Evolutionary conservation across 2,113 vertebrate species (phyloP), one percentile per base, ranked within the genome.

Genomic region (Camelus bactrianus): DNA sequence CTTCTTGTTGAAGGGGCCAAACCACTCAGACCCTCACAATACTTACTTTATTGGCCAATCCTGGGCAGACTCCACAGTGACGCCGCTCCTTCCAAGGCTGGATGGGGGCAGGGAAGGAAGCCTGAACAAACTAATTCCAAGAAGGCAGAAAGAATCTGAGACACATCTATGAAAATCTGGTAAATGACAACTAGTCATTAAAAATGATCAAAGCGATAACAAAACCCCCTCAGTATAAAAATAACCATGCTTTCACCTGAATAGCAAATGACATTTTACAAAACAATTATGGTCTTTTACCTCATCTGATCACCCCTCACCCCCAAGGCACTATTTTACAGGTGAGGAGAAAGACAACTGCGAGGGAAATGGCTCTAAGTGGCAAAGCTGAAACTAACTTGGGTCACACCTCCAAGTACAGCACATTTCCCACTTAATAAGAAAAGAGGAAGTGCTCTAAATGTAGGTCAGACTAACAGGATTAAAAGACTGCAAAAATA

Each of bases 1-100:
- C 35, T 96, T 89, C 90, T 92, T 86, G 35, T 19, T 67, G 86
- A 96, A 93, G 72, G 62, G 93, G 90, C 67, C 89, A 94, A 89
- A 91, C 42, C 65, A 58, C 70, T 91, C 85, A 95, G 80, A 80
- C 11, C 30, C n/a, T 96, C 82, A 89, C 87, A 96, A 76, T 69
- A 76, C 72, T 64, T 48, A 93, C 38, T 72, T 35, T 56, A 79
- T 26, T 79, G 79, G 79, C 56, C 82, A 93, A 32, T 65, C 54
- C 73, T 32, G 70, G 54, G 93, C 30, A 93, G 87, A 70, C 86
- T 75, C 16, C 60, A 60, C 75, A 87, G 19, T 58, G 30, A 83
- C 50, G 52, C 26, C 46, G 28, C 10, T 64, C 28, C 48, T 58
- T 56, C 73, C 11, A 35, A 58, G 58, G 79, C 19, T 56, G 12